Evolutionary conservation across 1,140 invertebrate species (phyloP), one percentile per base, ranked within the genome.

Genomic region (Drosophila miranda): DNA sequence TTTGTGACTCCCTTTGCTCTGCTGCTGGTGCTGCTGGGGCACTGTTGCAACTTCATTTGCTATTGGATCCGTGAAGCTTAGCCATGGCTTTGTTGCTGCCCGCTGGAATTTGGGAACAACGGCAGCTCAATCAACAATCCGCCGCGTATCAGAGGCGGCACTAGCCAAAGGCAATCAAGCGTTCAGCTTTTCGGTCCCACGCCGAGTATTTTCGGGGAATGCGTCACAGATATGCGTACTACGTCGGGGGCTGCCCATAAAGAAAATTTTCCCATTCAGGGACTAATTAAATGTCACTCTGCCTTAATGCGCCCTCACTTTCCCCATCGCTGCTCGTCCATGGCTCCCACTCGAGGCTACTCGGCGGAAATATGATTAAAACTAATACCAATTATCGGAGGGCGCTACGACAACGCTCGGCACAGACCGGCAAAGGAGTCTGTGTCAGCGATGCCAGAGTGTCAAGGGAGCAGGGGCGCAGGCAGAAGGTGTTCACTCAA

Each of bases 351-450:
- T 48, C 49, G 44, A 56, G 57, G 54, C 56, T 44, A 55, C 48
- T 19, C 53, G 66, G 54, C 42, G 58, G 52, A 67, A 86, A 77
- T 84, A 84, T 84, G 64, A 67, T 77, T 86, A 60, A 86, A 77
- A 80, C 68, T 77, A 74, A 84, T 86, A 77, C 77, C 77, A 86
- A 86, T 84, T 84, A 86, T 63, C 55, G 9, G 46, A 54, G 51
- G 21, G 28, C 45, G 8, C 46, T 53, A 63, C 19, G 63, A 53
- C 23, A 23, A 23, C 23, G 23, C 23, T 0, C 23, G 23, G 23
- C 23, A 3, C 23, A 23, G 23, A 3, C 5, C 42, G 41, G 45
- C 38, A 72, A 42, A 41, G 48, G 62, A 53, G 60, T 48, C 38
- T 64, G 23, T 83, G 79, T 78, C 79, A 83, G 83, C 75, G 72